Evolutionary conservation across 2,797 vertebrate genomes (phyloP).

Genomic region (Pseudochromis fuscus): DNA sequence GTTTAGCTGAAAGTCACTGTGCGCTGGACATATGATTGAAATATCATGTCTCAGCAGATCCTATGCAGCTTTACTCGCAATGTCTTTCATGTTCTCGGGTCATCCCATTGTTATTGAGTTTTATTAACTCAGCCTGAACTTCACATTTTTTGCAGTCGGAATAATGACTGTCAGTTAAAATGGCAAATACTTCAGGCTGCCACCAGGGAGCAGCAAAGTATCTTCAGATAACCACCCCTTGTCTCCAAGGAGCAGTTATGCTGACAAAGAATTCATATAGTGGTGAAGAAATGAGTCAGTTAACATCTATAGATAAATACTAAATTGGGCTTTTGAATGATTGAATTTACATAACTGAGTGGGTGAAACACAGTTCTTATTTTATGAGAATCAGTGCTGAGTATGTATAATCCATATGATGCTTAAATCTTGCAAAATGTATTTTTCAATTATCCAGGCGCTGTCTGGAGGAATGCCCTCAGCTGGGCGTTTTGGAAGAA

Average conservation of each 20-base stretch:
- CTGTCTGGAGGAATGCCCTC: constrained; percentile 89
- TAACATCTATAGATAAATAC: neutral
- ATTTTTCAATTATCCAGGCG: constrained; percentile 77
- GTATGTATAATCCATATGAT: neutral
- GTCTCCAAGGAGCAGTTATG: neutral
- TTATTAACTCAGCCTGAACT: constrained; percentile 8
- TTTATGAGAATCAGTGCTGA: neutral
- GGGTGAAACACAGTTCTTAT: neutral
- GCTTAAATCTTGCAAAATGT: neutral
- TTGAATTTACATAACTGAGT: neutral
- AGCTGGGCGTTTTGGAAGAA: constrained; percentile 87
- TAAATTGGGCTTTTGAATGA: constrained; percentile 11
- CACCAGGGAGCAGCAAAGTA: constrained; percentile 82
- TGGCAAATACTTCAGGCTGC: constrained; percentile 40
- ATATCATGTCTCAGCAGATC: neutral
- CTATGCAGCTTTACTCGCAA: neutral
- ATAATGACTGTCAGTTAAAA: neutral
- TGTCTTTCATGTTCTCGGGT: neutral
- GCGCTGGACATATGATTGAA: neutral
- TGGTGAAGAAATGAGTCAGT: constrained; percentile 3
- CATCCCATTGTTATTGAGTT: neutral
- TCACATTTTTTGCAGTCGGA: constrained; percentile 3
- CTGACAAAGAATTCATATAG: neutral
- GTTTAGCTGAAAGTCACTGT: neutral
- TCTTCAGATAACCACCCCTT: constrained; percentile 28